These are phyloP conservation scores for Harpagifer antarcticus DNA, from an alignment of 2,797 vertebrate genomes.

Conservation along the genomic window DNA sequence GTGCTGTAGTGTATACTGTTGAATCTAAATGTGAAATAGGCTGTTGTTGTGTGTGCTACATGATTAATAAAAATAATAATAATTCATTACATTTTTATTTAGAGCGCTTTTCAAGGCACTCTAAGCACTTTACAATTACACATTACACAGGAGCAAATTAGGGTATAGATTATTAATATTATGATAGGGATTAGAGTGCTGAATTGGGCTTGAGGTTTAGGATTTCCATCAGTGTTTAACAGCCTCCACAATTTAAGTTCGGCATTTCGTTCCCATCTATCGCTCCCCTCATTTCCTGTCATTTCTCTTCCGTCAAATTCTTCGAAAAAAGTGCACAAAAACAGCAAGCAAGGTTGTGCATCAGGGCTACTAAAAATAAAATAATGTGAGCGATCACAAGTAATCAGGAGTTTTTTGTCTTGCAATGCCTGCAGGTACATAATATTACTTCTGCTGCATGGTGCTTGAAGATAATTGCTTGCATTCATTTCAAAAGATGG, in stretches of 20 bases:
- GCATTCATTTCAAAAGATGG: constrained; percentile 29
- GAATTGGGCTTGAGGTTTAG: not conserved
- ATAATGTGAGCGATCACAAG: not conserved
- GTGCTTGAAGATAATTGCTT: constrained; percentile 19
- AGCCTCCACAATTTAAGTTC: not conserved
- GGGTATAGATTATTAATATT: too few relatives aligned
- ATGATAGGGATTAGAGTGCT: too few relatives aligned
- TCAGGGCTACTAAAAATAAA: not conserved
- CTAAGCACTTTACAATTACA: too few relatives aligned
- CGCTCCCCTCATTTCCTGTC: not conserved
- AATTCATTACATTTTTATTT: too few relatives aligned
- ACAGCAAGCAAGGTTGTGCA: not conserved
- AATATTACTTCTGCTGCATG: constrained; percentile 16
- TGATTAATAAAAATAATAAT: too few relatives aligned
- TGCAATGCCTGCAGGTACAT: constrained; percentile 7
- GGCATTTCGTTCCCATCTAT: not conserved
- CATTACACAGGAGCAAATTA: too few relatives aligned
- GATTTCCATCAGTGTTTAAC: not conserved
- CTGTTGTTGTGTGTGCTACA: not conserved
- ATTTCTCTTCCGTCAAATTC: not conserved
- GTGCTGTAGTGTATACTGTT: not conserved
- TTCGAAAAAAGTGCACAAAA: not conserved
- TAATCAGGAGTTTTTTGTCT: constrained; percentile 2
- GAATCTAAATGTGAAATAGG: not conserved
- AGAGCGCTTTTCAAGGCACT: too few relatives aligned